Evolutionary conservation across 2,797 vertebrate species (phyloP), one percentile per base, ranked within the genome.

Genomic region (Danio tinwini): DNA sequence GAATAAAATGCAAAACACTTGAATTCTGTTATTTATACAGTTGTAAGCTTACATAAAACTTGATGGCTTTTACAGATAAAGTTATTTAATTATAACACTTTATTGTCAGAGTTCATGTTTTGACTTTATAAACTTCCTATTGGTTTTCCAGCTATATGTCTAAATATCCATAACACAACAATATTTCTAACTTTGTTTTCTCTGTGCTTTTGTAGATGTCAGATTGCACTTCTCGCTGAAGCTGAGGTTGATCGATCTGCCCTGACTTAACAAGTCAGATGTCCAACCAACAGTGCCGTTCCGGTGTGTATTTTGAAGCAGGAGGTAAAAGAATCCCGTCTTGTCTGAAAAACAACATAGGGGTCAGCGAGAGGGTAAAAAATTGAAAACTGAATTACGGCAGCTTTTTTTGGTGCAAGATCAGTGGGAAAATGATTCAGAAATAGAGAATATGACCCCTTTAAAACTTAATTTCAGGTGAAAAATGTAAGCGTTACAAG

Each of bases 401-500:
- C 6, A 21, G 19, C 16, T 8, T 29, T 47, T 29, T 29, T 29
- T 29, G 42, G 42, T 19, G 11, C 62, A 47, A 65, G 42, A 29
- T 45, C 17, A 58, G 19, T 8, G 21, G 49, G 16, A 29, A 50
- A 55, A 55, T 42, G 2, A 50, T 19, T 55, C 10, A 19, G 13
- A 52, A 53, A 1, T 50, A 16, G 39, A 63, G 3, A 75, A 40
- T 40, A 14, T 11, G n/a, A 14, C 5, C 8, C 13, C 13, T 76
- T 76, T 76, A 42, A 45, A 55, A 55, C 55, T 5, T 7, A 6
- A 52, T 62, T 37, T 50, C 5, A n/a, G 17, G 59, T 21, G 47
- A 63, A 19, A 63, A 75, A 62, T 74, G 58, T 16, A 74, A 55
- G 59, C 8, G 67, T 53, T 44, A 13, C 21, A 58, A 37, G 64